Evolutionary conservation across 30 jellyfish, hydroid and myxozoan species (phyloP), one percentile per base, ranked within the genome.

Genomic region (Hydra vulgaris): DNA sequence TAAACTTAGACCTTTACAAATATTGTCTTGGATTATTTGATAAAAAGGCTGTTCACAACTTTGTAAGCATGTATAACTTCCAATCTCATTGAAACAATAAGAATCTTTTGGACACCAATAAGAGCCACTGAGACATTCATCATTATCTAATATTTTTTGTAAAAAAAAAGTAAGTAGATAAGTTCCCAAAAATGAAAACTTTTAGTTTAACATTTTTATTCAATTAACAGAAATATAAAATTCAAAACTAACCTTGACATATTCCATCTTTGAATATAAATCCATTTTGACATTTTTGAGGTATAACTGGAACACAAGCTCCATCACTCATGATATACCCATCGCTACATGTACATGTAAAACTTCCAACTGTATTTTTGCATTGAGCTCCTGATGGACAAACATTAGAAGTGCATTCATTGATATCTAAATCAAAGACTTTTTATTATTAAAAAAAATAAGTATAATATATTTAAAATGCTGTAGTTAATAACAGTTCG

Each of bases 81-180:
- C 83, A 15, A 25, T 70, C 0, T 15, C 71, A 70, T 75, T 75
- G 26, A 75, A 5, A 26, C 83, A 75, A 21, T 25, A 75, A 17
- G 72, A 75, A 25, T 70, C 70, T 1, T 66, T 75, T 26, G 83
- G 71, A 16, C 83, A 75, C 16, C 83, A n/a, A 53, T 75, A 73
- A 23, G 69, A 15, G 1, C 83, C 74, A 75, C 76, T 26, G 12
- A 75, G 24, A 70, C 83, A 75, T 75, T 75, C 83, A 70, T 75
- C 75, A n/a, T 25, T 0, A 53, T 75, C 83, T 75, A 0, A 21
- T 40, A 3, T 40, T 40, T 40, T 40, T 40, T 40, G 61, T 40
- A 12, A 40, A 40, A 40, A 3, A 40, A 40, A 12, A 40, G 12
- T 3, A 40, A 40, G 12, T 40, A 40, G 12, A n/a, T n/a, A n/a